These are phyloP conservation scores for Lutjanus argentimaculatus DNA, from an alignment of 2,797 vertebrate species.

Conservation along the genomic window DNA sequence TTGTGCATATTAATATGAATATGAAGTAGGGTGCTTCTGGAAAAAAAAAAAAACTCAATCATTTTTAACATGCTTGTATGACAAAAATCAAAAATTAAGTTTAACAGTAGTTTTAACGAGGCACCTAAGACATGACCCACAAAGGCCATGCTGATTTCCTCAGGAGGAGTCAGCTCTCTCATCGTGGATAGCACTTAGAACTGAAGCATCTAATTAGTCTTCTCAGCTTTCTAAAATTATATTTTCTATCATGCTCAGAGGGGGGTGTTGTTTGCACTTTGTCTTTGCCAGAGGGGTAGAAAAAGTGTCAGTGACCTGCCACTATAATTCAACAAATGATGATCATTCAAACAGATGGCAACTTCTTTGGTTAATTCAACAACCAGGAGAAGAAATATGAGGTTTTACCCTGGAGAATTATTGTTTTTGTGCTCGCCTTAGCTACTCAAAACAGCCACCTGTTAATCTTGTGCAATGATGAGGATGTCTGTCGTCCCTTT, in stretches of 20 bases:
- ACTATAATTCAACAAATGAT: conserved; percentile 30
- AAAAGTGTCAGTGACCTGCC: conserved; percentile 31
- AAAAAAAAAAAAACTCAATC: not conserved
- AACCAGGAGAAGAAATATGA: not conserved
- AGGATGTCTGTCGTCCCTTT: not conserved
- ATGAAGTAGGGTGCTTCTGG: conserved; percentile 10
- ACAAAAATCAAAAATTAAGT: not conserved
- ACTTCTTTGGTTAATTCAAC: conserved; percentile 14
- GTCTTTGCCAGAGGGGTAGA: conserved; percentile 28
- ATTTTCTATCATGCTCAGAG: conserved; percentile 8
- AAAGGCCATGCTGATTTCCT: conserved; percentile 20
- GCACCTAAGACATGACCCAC: not conserved
- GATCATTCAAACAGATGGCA: conserved; percentile 17
- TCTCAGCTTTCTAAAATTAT: conserved; percentile 12
- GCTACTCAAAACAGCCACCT: not conserved
- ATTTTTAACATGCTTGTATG: conserved; percentile 12
- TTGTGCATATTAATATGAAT: conserved; percentile 8
- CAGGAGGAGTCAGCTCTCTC: conserved; percentile 8
- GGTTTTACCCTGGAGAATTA: not conserved
- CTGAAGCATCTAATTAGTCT: conserved; percentile 21
- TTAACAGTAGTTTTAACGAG: not conserved
- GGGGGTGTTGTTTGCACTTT: conserved; percentile 44
- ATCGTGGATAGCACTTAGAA: conserved; percentile 17
- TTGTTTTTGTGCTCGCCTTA: conserved; percentile 1
- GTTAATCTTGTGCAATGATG: not conserved